A percentile compares a stretch with the other conserved stretches of the same genome.
phyloP scores from a whole-genome alignment of 1,140 invertebrate species.

The Apis florea region DNA sequence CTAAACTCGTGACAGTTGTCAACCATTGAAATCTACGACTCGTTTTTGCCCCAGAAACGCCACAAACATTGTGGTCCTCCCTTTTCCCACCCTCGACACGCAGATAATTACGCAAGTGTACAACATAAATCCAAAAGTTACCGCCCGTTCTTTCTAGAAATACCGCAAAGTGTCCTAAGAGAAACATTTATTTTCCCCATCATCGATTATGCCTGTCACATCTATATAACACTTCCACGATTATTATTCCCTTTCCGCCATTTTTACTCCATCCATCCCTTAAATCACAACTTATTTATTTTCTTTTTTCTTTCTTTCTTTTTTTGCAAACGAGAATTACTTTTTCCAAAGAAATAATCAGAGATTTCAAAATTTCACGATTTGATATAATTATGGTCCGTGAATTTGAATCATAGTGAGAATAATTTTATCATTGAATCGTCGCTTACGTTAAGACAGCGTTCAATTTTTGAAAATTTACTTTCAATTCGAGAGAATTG shows the following conservation, averaged over 20 bases:
- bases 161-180: too few relatives aligned
- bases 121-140: slow-evolving; percentile 9
- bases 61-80: not conserved
- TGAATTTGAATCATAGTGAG: too few relatives aligned
- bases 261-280: too few relatives aligned
- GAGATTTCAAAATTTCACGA: too few relatives aligned
- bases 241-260: not conserved
- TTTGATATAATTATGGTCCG: too few relatives aligned
- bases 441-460: too few relatives aligned
- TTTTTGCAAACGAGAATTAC: not conserved
- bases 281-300: not conserved
- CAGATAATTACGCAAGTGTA: not conserved
- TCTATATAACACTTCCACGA: not conserved
- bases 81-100: not conserved
- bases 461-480: too few relatives aligned
- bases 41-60: not conserved
- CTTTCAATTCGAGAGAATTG: too few relatives aligned
- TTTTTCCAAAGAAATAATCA: not conserved
- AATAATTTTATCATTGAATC: too few relatives aligned
- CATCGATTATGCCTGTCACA: not conserved
- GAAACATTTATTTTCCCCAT: not conserved
- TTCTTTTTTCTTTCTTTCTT: too few relatives aligned
- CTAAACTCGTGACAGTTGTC: not conserved
- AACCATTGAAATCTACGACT: not conserved
- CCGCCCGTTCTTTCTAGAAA: not conserved